Evolutionary conservation across 1,140 invertebrate species (phyloP), one percentile per base, ranked within the genome.

Genomic region (Pseudomyrmex gracilis): DNA sequence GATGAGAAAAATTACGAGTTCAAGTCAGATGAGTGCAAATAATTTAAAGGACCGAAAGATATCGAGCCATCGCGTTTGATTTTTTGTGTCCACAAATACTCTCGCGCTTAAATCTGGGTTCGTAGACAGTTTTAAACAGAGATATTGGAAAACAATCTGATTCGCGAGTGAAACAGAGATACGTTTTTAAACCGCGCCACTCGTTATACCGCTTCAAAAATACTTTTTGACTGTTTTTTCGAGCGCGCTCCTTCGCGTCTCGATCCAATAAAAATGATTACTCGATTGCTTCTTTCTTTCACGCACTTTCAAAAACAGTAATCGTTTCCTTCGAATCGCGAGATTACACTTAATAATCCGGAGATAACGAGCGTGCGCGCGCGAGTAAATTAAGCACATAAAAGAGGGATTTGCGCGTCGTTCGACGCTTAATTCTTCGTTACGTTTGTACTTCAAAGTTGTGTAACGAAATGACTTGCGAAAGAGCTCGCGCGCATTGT

Each of bases 31-130:
- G 15, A 45, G 55, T 68, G 9, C 3, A 9, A 68, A 77, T 51
- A 24, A 51, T 15, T 24, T 22, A 51, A 66, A 60, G 47, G n/a
- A 22, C 5, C 34, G 34, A 34, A 5, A 34, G 34, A 34, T 34
- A 34, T 34, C 34, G 34, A 34, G 34, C 0, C 10, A 47, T 78
- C 15, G 17, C 3, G 20, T 57, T 78, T 68, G 2, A 47, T 70
- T 70, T 58, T 78, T 45, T 34, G n/a, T 5, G 20, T 70, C 24
- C 20, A 58, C 55, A 68, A 70, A 12, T 77, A 43, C 17, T 15
- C 24, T 43, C 22, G 17, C 34, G 12, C 4, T 55, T 63, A 76
- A 67, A 67, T 77, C 10, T 15, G 57, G 57, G 20, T 61, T 63
- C 2, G 15, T 9, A 34, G 7, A 67, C 7, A 53, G 4, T 68